A percentile compares a stretch with the other conserved stretches of the same genome.
phyloP scores from a whole-genome alignment of 2,113 vertebrate genomes.

The Myiopsitta monachus region DNA sequence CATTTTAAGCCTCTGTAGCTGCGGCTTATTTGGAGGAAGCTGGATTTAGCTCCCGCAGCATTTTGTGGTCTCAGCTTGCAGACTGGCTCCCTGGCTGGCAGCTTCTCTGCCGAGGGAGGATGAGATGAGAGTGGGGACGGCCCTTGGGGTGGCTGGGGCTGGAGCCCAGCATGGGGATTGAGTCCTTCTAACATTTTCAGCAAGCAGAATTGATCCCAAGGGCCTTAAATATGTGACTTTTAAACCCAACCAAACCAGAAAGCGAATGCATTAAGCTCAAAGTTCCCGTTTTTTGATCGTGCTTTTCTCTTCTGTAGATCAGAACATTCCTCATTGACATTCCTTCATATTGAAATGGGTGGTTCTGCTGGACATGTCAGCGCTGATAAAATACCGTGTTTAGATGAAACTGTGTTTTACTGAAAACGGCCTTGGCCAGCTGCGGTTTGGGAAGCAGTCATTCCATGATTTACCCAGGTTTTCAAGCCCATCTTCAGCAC shows the following conservation, averaged over 20 bases:
- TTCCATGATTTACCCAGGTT: conserved; percentile 26
- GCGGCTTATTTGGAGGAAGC: not conserved
- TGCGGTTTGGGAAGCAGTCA: conserved; percentile 47
- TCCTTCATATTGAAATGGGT: accelerated
- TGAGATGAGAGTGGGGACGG: not conserved
- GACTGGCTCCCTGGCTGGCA: not conserved
- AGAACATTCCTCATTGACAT: not conserved
- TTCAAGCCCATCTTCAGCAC: conserved; percentile 37
- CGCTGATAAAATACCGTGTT: not conserved
- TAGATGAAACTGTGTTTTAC: not conserved
- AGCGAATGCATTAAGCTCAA: not conserved
- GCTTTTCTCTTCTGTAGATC: not conserved
- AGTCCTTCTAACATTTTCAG: accelerated
- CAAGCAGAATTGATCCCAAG: not conserved
- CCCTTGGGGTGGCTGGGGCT: not conserved
- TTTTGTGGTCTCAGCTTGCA: not conserved
- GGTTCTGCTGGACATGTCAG: not conserved
- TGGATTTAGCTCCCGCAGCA: not conserved
- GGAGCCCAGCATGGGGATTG: not conserved
- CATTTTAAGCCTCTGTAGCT: not conserved
- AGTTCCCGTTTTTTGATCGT: not conserved
- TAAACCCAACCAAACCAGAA: not conserved
- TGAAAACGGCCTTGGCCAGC: conserved; percentile 18
- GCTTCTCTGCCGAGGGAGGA: not conserved
- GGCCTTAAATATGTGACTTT: not conserved